A percentile compares a stretch with the other conserved stretches of the same genome.
Evolutionary conservation across 2,797 vertebrate genomes (phyloP).

Genomic region (Gymnothorax javanicus): DNA sequence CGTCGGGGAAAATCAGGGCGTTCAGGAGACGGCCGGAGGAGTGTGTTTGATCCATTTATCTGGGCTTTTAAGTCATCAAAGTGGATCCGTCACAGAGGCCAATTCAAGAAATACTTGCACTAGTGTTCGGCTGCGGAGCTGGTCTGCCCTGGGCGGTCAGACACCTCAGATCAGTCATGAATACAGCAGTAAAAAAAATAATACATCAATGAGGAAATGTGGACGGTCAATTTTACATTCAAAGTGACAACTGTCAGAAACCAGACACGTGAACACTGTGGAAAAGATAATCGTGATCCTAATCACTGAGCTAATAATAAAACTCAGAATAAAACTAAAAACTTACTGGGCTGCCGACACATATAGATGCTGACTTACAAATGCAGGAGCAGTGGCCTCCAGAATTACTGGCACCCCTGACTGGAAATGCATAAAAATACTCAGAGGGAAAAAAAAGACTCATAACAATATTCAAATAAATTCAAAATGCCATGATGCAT

Average conservation of each 20-base stretch:
- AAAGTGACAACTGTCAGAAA: neutral
- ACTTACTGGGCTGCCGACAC: too few relatives aligned
- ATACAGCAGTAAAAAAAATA: neutral
- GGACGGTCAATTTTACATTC: constrained; percentile 41
- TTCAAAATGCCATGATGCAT: too few relatives aligned
- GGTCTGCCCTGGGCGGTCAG: neutral
- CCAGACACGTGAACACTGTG: neutral
- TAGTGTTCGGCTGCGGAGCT: neutral
- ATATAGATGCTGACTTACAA: too few relatives aligned
- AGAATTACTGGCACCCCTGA: too few relatives aligned
- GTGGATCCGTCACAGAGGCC: neutral
- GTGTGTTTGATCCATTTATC: neutral
- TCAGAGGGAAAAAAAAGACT: too few relatives aligned
- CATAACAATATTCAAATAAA: too few relatives aligned
- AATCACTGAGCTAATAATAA: too few relatives aligned
- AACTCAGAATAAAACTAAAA: too few relatives aligned
- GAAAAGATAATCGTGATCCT: too few relatives aligned
- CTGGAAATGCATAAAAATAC: too few relatives aligned
- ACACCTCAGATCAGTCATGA: neutral
- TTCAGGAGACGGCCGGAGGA: neutral
- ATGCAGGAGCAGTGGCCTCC: too few relatives aligned
- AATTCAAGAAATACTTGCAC: neutral
- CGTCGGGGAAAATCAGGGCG: neutral
- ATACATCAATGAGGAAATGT: neutral
- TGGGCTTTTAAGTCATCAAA: neutral